Base-by-base conservation (phyloP, 2,888 invertebrate species). In the Digitonthophagus gazella region DNA sequence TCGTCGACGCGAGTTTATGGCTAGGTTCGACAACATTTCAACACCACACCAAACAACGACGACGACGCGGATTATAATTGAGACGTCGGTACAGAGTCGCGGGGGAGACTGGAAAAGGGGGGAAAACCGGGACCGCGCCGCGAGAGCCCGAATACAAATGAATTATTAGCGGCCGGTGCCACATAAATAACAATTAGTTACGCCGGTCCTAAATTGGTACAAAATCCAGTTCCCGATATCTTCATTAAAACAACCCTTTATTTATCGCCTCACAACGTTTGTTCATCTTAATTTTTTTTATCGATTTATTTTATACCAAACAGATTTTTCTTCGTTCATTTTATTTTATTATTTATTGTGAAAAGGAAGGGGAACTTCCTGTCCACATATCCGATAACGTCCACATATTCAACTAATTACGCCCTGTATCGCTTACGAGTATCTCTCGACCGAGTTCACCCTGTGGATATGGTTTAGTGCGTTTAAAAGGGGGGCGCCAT, bases 131-230 rank as follows among this genome's bases (percentile, higher is more conserved):
- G 28, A 44, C 3, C 28, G 6, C 28, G 58, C 16, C 8, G 58
- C 58, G 58, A 58, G 58, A 58, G 58, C 15, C 58, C 19, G 73
- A 74, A 78, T 77, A 77, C 77, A 77, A 78, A 78, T 79, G 78
- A 80, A 78, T 76, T 79, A 80, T 79, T 79, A 78, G 74, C 74
- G 72, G 73, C 74, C 72, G 72, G 73, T 72, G 66, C 73, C 67
- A 72, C 78, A 77, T 80, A 80, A 80, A 80, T 80, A 79, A 80
- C 79, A 80, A 80, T 80, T 80, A 79, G 78, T 76, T 78, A 74
- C 75, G 77, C 74, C 72, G 75, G 75, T 74, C 76, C 74, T 78
- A 79, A 80, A 79, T 79, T 78, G 78, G 77, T 77, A 71, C 67
- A 75, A 76, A 75, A 76, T 78, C 78, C 76, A 76, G 77, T 78